Percentiles rank a stretch among this genome's conserved stretches.
phyloP scores from a whole-genome alignment of 2,113 vertebrate species.

The Conger conger region DNA sequence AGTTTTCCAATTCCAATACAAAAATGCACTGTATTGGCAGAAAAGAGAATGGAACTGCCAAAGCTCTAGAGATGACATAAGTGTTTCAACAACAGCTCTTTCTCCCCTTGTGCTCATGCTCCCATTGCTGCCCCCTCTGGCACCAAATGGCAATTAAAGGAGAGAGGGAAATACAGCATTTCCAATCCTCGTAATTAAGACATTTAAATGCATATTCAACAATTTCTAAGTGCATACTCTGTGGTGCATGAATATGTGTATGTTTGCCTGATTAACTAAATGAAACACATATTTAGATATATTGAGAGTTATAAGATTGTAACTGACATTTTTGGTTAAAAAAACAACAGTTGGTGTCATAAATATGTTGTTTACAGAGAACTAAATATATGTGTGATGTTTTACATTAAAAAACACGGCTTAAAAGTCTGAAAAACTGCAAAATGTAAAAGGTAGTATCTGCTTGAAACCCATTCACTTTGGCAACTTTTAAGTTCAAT shows the following conservation, averaged over 20 bases:
- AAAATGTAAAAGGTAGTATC: no score
- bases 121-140: background rate
- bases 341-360: no score
- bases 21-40: constrained; percentile 20
- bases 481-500: no score
- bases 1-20: constrained; percentile 11
- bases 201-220: background rate
- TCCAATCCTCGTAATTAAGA: background rate
- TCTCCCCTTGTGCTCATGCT: background rate
- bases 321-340: no score
- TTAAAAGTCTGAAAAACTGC: no score
- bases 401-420: no score
- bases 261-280: no score
- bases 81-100: constrained; percentile 16
- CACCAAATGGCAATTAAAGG: background rate
- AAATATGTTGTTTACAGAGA: no score
- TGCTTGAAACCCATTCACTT: no score
- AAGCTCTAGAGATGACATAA: constrained; percentile 15
- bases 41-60: background rate
- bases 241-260: background rate
- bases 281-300: background rate
- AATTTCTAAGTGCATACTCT: background rate
- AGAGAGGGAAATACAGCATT: background rate
- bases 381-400: no score
- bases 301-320: no score